Evolutionary conservation across 2,888 invertebrate species (phyloP), one percentile per base, ranked within the genome.

Genomic region (Hirtodrosophila cameraria): DNA sequence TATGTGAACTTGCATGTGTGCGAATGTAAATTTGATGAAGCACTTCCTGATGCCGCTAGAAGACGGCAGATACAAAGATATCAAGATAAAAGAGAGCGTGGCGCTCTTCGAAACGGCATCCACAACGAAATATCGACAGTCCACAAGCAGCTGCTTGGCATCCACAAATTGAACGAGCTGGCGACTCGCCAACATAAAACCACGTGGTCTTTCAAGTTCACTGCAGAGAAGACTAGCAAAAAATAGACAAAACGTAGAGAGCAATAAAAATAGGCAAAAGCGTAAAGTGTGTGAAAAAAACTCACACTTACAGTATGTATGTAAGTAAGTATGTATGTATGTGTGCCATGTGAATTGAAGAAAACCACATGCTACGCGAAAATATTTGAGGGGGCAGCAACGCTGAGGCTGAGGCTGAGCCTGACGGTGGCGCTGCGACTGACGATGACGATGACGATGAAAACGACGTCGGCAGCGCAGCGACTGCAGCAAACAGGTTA

Each of bases 151-250:
- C 27, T 52, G 35, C 68, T 74, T 74, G 41, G 48, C 66, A 65
- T 84, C 36, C 46, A 49, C 43, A 61, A 13, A 50, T 18, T 25
- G 25, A 28, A 23, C 27, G 20, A 43, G 18, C 53, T 68, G 59
- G 69, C 75, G 57, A 43, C 18, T 61, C 31, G 59, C 59, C 59
- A 67, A 30, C 35, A 57, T 35, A 64, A 75, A 87, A 87, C 77
- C 87, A 87, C 87, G 87, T 87, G 87, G 86, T 88, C 79, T 77
- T 69, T 77, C 75, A 75, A 81, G 79, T 81, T 86, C 86, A 79
- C 42, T 52, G 54, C 65, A 55, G 42, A 49, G 49, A 58, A 72
- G 69, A 77, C 60, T 61, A 59, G 76, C 67, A 58, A 61, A 78
- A n/a, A 75, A 83, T 74, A 74, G 74, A 65, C 64, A 82, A 82